Evolutionary conservation across 2,888 invertebrate genomes (phyloP), one percentile per base, ranked within the genome.

Genomic region (Toxonevra muliebris): DNA sequence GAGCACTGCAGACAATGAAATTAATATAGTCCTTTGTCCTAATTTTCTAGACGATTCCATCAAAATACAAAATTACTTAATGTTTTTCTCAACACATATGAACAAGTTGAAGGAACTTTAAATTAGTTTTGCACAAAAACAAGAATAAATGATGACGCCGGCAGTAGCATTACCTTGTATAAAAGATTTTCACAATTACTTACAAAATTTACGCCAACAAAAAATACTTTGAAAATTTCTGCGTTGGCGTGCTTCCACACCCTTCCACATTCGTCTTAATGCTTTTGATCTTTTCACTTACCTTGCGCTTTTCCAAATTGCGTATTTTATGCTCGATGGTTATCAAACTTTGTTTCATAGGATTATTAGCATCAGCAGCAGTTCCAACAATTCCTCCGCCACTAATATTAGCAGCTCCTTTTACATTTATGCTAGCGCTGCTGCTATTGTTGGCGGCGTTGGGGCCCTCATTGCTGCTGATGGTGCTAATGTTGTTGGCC

Each of bases 261-360:
- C 50, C 50, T n/a, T n/a, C 8, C 15, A 13, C 2, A 50, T 50
- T 50, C 15, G 50, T 50, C 50, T 2, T 50, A 13, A 15, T 2
- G 4, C 2, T n/a, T 15, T 4, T 7, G 4, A 15, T 52, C 10
- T 42, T 43, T 41, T 55, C 53, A 86, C 90, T 87, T 87, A 97
- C 97, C 94, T 97, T 97, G 84, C 97, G 90, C 88, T 97, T 97
- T 87, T 97, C 97, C 88, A 98, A 89, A 88, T 97, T 97, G 78
- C 97, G 91, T 85, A 97, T 96, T 90, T 96, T 97, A 87, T 97
- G 97, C 86, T 97, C 97, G 86, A 97, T 90, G 81, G 95, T 90
- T 78, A 90, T 91, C 82, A 95, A 89, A 83, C 93, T 92, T 87
- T 94, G 93, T 87, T 93, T 92, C 86, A 95, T 88, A 73, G 95